Base-by-base conservation (phyloP, 1,140 invertebrate genomes). In the Meteorus sp. region DNA sequence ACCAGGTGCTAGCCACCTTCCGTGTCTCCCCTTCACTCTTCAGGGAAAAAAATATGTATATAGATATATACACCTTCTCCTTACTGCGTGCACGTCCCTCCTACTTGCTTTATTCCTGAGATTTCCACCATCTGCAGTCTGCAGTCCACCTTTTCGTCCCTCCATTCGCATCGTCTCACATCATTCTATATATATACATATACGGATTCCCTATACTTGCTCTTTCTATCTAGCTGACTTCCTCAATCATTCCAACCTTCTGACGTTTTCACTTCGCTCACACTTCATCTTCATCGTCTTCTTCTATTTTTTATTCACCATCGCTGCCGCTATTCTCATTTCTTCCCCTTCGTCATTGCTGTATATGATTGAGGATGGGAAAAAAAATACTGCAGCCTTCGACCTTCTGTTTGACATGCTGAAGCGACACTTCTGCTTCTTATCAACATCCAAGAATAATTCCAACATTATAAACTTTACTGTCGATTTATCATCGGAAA, bases 1-100 rank as follows among this genome's bases (percentile, higher is more conserved):
- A 74, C 77, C 77, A 77, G 77, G 77, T 79, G 77, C 72, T 74
- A 62, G 61, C 68, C 73, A 74, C 73, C 74, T 75, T 73, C 72
- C 69, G 59, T 67, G 63, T 65, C 55, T 62, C 57, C 60, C 69
- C 62, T 63, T 57, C 60, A 57, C n/a, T 69, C 63, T 71, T 68
- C 59, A 13, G 44, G 15, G 59, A 69, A 69, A 67, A 59, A 57
- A n/a, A n/a, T n/a, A n/a, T n/a, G n/a, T n/a, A n/a, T n/a, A n/a
- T n/a, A n/a, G n/a, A n/a, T n/a, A n/a, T n/a, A n/a, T n/a, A n/a
- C n/a, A 62, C 47, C 56, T 57, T 62, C 47, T 59, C 27, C 48
- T 9, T 58, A 58, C 44, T 50, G 13, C 53, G 17, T 19, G 19
- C 13, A 29, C 55, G 20, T 37, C 51, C 58, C 51, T 53, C 56